Base-by-base conservation (phyloP, 2,113 vertebrate species). In the Centropristis striata region DNA sequence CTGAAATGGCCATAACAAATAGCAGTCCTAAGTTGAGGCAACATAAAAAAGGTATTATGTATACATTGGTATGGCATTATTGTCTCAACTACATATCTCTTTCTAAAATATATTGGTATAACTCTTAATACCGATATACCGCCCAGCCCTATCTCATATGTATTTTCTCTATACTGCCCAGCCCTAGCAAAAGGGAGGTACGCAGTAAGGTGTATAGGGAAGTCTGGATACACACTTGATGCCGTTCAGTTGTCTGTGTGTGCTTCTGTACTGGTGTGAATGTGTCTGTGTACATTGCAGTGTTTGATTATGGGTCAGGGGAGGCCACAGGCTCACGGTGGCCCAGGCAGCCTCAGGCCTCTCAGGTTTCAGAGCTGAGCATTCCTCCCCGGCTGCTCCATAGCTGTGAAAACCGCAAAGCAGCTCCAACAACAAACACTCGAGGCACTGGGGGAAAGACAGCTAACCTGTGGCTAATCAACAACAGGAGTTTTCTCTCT, bases 381-480 rank as follows among this genome's bases (percentile, higher is more conserved):
- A 95, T 95, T 94, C 94, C 94, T 95, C 73, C 61, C 77, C 49
- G 81, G 83, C 90, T 88, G 79, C 89, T 89, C 80, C 86, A 92
- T 92, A 94, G 93, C 94, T 95, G 94, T 94, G 92, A 95, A 95
- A 94, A 93, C 91, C 94, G 77, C 94, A 85, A 84, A 91, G 90
- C 84, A 71, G 85, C 83, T 94, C 78, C 55, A 93, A 93, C 94
- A 94, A 94, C 93, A 94, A 95, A 93, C 92, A 91, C 66, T 85
- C 37, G 11, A 86, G 88, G 81, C 82, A 70, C 78, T 21, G 72
- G 80, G 84, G 83, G 70, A 83, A 76, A 64, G 60, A 67, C 44
- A 27, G 81, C 78, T 75, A 84, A 88, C 78, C 83, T 87, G 85
- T 75, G 61, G 75, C 85, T 91, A 83, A 91, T 92, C 90, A 85